Conservation (phyloP, 1,140 invertebrate species). For the Neodiprion fabricii region DNA sequence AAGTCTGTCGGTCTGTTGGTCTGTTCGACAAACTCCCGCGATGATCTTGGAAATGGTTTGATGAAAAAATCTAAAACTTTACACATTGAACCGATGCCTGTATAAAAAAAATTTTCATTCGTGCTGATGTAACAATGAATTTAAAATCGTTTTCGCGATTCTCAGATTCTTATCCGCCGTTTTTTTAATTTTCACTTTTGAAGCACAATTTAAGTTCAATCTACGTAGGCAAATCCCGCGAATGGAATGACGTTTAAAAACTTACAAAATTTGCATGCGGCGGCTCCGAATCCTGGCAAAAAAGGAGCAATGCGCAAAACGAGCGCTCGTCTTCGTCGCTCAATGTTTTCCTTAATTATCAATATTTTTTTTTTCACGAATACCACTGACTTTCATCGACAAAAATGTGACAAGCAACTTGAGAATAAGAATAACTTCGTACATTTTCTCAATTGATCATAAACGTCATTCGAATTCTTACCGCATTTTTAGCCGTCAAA, state of each 20-base stretch:
- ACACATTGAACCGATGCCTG: not conserved
- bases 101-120: not conserved
- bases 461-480: not conserved
- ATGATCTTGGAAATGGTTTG: not conserved
- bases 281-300: not conserved
- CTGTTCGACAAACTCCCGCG: no score
- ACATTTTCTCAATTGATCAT: not conserved
- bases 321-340: not conserved
- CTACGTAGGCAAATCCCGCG: not conserved
- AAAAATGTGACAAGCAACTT: not conserved
- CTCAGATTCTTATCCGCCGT: not conserved
- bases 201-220: not conserved
- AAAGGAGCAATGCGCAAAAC: not conserved
- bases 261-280: not conserved
- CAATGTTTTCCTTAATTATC: not conserved
- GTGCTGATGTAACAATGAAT: not conserved
- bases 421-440: not conserved
- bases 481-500: not conserved
- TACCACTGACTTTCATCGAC: not conserved
- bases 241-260: not conserved
- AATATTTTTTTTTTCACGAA: not conserved
- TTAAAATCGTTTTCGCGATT: not conserved
- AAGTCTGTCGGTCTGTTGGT: no score
- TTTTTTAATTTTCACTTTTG: not conserved
- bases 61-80: not conserved